Conservation (phyloP, 2,797 vertebrate genomes). For the Oreonectes daqikongensis region DNA sequence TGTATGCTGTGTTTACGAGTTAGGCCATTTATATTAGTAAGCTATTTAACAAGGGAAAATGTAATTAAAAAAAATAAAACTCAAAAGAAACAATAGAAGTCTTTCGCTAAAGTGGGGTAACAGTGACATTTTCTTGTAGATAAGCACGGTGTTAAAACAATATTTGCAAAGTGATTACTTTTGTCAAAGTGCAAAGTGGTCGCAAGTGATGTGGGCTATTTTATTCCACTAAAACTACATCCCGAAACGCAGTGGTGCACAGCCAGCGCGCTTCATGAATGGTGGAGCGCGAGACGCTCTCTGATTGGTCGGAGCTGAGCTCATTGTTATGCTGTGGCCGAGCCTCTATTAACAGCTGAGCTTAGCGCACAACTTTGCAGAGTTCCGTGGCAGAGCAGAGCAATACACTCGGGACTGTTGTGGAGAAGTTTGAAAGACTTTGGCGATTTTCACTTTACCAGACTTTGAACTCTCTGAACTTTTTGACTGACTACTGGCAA, state of each 20-base stretch:
- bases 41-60: neutral
- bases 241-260: conserved; percentile 3
- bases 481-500: conserved; percentile 61
- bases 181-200: conserved; percentile 50
- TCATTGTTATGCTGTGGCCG: conserved; percentile 84
- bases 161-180: conserved; percentile 29
- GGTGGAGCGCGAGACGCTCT: conserved; percentile 64
- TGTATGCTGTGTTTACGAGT: neutral
- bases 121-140: neutral
- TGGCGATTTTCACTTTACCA: conserved; percentile 56
- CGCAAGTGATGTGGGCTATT: conserved; percentile 8
- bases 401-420: conserved; percentile 62
- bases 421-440: conserved; percentile 58
- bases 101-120: neutral
- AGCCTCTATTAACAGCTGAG: conserved; percentile 79
- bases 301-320: conserved; percentile 83
- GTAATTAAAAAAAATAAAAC: neutral
- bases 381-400: conserved; percentile 71
- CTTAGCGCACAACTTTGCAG: conserved; percentile 76
- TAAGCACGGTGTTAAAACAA: neutral
- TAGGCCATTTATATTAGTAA: neutral
- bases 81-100: too few species aligned
- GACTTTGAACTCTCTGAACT: conserved; percentile 62
- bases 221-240: conserved; percentile 26
- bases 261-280: conserved; percentile 38